phyloP scores from a whole-genome alignment of 2,797 vertebrate species.

The Periparus ater region DNA sequence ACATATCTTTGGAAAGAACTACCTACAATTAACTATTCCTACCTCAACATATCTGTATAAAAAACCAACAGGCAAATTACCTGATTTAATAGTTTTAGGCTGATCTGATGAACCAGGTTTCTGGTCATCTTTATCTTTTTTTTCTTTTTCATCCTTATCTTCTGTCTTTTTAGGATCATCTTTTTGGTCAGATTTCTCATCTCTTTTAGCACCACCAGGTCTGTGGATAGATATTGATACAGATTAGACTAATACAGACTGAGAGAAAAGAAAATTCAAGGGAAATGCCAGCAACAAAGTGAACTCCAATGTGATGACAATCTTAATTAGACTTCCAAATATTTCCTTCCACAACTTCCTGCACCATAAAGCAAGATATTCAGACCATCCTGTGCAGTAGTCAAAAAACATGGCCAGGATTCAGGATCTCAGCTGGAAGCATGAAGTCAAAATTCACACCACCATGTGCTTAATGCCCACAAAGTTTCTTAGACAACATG shows the following conservation, averaged over 20 bases:
- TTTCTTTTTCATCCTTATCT: constrained; percentile 74
- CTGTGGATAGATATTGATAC: constrained; percentile 15
- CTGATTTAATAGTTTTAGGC: constrained; percentile 72
- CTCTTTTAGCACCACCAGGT: constrained; percentile 69
- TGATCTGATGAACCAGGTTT: constrained; percentile 74
- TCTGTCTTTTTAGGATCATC: constrained; percentile 81
- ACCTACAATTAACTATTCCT: background rate
- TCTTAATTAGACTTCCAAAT: background rate
- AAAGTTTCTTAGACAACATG: background rate
- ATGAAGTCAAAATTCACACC: background rate
- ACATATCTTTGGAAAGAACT: background rate
- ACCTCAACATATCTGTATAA: background rate
- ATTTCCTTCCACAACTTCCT: background rate
- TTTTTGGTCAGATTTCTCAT: constrained; percentile 83
- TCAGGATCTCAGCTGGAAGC: background rate
- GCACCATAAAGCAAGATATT: background rate
- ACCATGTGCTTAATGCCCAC: background rate
- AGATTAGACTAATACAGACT: background rate
- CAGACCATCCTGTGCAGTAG: background rate
- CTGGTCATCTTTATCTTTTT: constrained; percentile 84
- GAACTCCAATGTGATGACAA: background rate
- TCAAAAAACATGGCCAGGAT: background rate
- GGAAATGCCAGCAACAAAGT: background rate
- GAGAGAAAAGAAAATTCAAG: background rate
- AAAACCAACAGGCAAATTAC: constrained; percentile 28